These are phyloP conservation scores for Tinea trinotella DNA, from an alignment of 2,888 invertebrate genomes.

Conservation along the genomic window DNA sequence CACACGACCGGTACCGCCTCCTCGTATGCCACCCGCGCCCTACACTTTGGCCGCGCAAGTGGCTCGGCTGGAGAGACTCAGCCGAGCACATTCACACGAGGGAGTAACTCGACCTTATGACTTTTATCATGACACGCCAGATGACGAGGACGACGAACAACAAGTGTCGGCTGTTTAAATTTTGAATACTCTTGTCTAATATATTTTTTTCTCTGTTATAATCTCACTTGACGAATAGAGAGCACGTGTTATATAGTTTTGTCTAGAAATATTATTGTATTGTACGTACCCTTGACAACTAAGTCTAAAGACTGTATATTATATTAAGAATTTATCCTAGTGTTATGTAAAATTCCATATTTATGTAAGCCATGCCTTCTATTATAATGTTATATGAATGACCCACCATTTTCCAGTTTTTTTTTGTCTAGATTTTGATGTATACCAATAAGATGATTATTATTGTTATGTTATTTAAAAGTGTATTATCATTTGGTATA, in stretches of 20 bases:
- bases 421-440: slow-evolving; percentile 64
- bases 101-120: slow-evolving; percentile 84
- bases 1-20: slow-evolving; percentile 78
- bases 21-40: slow-evolving; percentile 81
- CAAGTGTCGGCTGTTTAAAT: slow-evolving; percentile 65
- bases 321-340: slow-evolving; percentile 58
- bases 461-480: slow-evolving; percentile 33
- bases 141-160: slow-evolving; percentile 68
- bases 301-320: slow-evolving; percentile 72
- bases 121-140: slow-evolving; percentile 72
- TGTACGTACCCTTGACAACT: slow-evolving; percentile 63
- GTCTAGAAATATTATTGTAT: slow-evolving; percentile 45
- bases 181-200: slow-evolving; percentile 59
- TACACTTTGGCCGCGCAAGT: slow-evolving; percentile 91
- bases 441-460: slow-evolving; percentile 46
- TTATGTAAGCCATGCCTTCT: slow-evolving; percentile 51
- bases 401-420: slow-evolving; percentile 71
- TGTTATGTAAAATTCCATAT: slow-evolving; percentile 66
- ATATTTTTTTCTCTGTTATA: slow-evolving; percentile 53
- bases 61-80: slow-evolving; percentile 85
- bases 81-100: slow-evolving; percentile 89
- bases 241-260: slow-evolving; percentile 59
- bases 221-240: slow-evolving; percentile 67
- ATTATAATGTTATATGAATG: slow-evolving; percentile 42
- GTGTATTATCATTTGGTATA: slow-evolving; percentile 47